Evolutionary conservation across 2,113 vertebrate genomes (phyloP).

Genomic region (Acanthisitta chloris): DNA sequence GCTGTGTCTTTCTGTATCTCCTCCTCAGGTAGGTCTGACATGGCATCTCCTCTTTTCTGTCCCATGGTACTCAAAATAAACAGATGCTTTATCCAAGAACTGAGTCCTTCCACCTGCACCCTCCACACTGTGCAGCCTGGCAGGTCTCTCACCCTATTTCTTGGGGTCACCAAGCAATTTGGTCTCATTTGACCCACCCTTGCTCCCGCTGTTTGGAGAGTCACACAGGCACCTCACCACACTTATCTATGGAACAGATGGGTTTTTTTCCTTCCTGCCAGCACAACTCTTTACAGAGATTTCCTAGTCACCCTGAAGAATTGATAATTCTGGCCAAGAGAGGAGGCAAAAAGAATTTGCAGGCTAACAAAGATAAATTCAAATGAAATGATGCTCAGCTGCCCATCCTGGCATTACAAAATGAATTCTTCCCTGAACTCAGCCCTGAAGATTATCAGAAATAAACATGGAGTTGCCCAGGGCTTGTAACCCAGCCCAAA

Average conservation of each 20-base stretch:
- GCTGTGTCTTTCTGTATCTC: not conserved
- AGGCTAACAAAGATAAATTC: not conserved
- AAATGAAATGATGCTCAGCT: not conserved
- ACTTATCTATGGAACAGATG: not conserved
- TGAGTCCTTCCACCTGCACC: accelerated
- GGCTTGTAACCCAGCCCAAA: not conserved
- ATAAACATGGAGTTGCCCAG: not conserved
- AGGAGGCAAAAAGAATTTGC: not conserved
- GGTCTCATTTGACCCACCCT: not conserved
- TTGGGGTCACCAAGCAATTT: not conserved
- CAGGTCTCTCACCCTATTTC: not conserved
- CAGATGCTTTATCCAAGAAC: not conserved
- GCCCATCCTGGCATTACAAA: not conserved
- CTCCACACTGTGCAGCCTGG: accelerated
- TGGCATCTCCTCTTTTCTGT: not conserved
- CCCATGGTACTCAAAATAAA: accelerated
- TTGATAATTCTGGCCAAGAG: not conserved
- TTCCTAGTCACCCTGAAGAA: not conserved
- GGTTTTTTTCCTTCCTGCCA: not conserved
- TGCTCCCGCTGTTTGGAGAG: not conserved
- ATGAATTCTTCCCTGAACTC: not conserved
- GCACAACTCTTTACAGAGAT: not conserved
- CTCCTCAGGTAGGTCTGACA: not conserved
- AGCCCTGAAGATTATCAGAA: not conserved
- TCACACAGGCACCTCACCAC: not conserved